Evolutionary conservation across 2,113 vertebrate species (phyloP).

Genomic region (Isurus oxyrinchus): DNA sequence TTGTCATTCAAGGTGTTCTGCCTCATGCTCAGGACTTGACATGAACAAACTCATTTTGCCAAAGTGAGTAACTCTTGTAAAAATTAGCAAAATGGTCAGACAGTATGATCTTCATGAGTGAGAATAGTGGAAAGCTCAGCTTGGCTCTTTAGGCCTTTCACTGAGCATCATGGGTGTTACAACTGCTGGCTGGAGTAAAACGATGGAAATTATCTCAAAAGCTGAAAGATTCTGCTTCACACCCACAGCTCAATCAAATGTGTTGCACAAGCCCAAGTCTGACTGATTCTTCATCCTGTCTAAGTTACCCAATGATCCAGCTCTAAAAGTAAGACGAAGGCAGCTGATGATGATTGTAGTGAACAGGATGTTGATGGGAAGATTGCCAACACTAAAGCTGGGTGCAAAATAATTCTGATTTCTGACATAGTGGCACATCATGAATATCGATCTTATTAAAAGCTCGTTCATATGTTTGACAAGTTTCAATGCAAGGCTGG

Average conservation of each 20-base stretch:
- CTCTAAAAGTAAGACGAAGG: neutral
- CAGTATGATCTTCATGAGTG: neutral
- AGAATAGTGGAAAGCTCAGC: neutral
- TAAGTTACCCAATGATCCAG: neutral
- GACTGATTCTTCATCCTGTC: neutral
- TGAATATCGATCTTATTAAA: no score
- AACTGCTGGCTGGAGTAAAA: no score
- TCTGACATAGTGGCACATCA: no score
- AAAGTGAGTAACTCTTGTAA: neutral
- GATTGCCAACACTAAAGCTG: no score
- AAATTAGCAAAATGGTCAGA: neutral
- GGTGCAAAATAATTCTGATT: neutral
- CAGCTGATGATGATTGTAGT: neutral
- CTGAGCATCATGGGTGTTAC: no score
- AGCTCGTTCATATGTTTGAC: no score
- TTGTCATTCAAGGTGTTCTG: neutral
- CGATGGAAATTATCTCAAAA: no score
- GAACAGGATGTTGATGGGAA: no score
- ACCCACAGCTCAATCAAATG: neutral
- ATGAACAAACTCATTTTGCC: no score
- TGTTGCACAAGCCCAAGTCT: neutral
- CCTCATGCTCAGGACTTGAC: no score
- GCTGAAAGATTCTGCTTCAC: neutral
- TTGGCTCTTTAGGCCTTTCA: no score
- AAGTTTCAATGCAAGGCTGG: no score